These are phyloP conservation scores for Diaphora mendica DNA, from an alignment of 2,888 invertebrate species.

Conservation along the genomic window DNA sequence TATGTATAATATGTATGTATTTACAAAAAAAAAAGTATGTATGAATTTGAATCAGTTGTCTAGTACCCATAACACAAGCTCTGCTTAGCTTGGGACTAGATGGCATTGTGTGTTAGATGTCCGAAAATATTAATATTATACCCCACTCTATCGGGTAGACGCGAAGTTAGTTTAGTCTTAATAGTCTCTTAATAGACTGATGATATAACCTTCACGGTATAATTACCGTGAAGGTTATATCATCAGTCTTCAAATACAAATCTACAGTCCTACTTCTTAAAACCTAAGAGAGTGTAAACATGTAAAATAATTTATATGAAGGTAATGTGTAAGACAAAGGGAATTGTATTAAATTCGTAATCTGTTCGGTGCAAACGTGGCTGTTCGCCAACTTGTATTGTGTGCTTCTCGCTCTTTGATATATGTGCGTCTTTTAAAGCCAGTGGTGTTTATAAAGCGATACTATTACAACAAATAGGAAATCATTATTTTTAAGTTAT, in stretches of 20 bases:
- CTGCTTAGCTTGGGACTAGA: too few species aligned
- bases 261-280: not conserved
- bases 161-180: too few species aligned
- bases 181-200: too few species aligned
- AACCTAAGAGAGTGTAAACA: not conserved
- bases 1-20: too few species aligned
- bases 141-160: too few species aligned
- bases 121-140: too few species aligned
- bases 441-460: not conserved
- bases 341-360: slow-evolving; percentile 53
- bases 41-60: too few species aligned
- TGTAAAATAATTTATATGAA: not conserved
- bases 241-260: not conserved
- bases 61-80: too few species aligned
- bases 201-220: too few species aligned
- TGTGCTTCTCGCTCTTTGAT: slow-evolving; percentile 51
- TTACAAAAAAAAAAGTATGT: too few species aligned
- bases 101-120: too few species aligned
- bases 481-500: not conserved
- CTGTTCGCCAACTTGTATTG: slow-evolving; percentile 60
- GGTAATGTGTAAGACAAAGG: slow-evolving; percentile 9
- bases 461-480: not conserved
- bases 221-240: too few species aligned
- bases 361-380: slow-evolving; percentile 64
- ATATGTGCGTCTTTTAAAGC: slow-evolving; percentile 4